A percentile compares a stretch with the other conserved stretches of the same genome.
These are phyloP conservation scores for Drosophila picticornis DNA, from an alignment of 2,888 invertebrate species.

Conservation along the genomic window DNA sequence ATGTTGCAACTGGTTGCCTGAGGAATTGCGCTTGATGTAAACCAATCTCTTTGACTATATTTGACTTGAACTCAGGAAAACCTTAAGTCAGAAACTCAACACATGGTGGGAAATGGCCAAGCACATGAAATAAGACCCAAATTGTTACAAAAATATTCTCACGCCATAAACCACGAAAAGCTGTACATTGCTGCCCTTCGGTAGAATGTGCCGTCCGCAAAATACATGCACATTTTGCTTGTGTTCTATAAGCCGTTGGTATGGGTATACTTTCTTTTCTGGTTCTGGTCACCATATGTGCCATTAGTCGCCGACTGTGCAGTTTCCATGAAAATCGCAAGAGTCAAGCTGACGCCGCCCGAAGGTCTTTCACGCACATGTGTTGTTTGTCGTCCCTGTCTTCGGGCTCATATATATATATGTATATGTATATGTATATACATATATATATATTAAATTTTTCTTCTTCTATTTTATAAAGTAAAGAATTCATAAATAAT, in stretches of 20 bases:
- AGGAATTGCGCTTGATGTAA: slow-evolving; percentile 1
- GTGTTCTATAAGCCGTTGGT: slow-evolving; percentile 32
- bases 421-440: neutral
- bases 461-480: too few relatives aligned
- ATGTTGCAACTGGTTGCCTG: neutral
- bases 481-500: neutral
- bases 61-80: neutral
- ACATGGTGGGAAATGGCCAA: slow-evolving; percentile 25
- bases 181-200: slow-evolving; percentile 34
- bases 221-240: slow-evolving; percentile 59
- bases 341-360: slow-evolving; percentile 69
- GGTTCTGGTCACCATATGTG: slow-evolving; percentile 74
- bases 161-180: slow-evolving; percentile 24
- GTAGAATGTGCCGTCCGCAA: slow-evolving; percentile 24
- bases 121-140: slow-evolving; percentile 7
- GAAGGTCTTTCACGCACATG: slow-evolving; percentile 62
- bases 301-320: slow-evolving; percentile 47
- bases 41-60: neutral
- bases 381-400: slow-evolving; percentile 35
- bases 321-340: slow-evolving; percentile 79
- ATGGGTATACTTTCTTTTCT: slow-evolving; percentile 38
- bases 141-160: slow-evolving; percentile 62
- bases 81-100: slow-evolving; percentile 3
- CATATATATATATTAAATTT: neutral
- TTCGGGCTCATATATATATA: slow-evolving; percentile 3